phyloP scores from a whole-genome alignment of 92 coral and sea anemone species.

The Blastomussa wellsi region DNA sequence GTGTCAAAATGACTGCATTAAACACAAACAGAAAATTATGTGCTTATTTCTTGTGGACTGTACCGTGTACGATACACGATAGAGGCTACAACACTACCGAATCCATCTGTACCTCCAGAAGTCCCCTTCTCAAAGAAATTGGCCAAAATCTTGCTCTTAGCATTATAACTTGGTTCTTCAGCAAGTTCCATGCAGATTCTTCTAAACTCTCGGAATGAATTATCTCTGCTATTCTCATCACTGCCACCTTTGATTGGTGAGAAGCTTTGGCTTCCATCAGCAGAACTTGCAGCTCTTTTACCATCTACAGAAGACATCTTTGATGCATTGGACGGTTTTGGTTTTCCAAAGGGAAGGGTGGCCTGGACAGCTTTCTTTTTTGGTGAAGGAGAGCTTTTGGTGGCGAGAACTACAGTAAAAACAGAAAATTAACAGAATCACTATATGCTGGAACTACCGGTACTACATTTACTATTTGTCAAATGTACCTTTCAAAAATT shows the following conservation, averaged over 20 bases:
- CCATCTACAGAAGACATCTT: slow-evolving; percentile 1
- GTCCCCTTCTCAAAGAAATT: slow-evolving; percentile 64
- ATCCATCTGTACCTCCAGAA: slow-evolving; percentile 69
- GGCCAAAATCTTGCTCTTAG: slow-evolving; percentile 82
- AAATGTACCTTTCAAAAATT: too few species aligned
- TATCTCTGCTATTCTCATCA: slow-evolving; percentile 52
- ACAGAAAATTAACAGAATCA: neutral
- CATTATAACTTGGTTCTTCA: slow-evolving; percentile 97
- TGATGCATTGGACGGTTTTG: slow-evolving; percentile 9
- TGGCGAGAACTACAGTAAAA: slow-evolving; percentile 1
- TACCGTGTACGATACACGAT: too few species aligned
- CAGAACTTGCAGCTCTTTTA: slow-evolving; percentile 21
- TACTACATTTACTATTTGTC: too few species aligned
- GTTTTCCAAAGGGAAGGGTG: slow-evolving; percentile 27
- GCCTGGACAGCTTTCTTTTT: slow-evolving; percentile 37
- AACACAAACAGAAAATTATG: neutral
- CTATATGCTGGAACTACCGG: too few species aligned
- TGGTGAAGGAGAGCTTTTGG: slow-evolving; percentile 25
- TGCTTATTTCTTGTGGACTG: too few species aligned
- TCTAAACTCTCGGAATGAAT: slow-evolving; percentile 83
- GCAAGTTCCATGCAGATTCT: slow-evolving; percentile 78
- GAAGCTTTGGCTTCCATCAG: neutral
- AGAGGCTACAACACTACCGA: too few species aligned
- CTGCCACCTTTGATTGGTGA: slow-evolving; percentile 29
- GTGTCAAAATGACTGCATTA: neutral